Evolutionary conservation across 2,797 vertebrate genomes (phyloP), one percentile per base, ranked within the genome.

Genomic region (Falco berigora): DNA sequence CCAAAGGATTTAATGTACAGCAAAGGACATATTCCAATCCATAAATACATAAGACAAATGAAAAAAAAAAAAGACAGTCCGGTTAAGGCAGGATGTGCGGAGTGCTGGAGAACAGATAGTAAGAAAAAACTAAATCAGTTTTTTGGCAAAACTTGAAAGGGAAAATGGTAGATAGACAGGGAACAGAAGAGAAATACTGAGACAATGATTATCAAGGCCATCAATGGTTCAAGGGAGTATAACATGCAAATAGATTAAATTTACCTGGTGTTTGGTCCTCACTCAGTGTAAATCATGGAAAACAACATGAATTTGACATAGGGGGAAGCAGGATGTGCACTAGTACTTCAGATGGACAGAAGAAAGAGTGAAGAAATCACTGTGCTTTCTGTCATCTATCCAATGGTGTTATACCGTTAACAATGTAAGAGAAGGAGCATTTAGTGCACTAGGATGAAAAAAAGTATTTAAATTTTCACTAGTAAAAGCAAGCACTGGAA

Each of bases 1-100:
- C 58, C 82, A 92, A 90, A 95, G 79, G 83, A 82, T 90, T 92
- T 92, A 90, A 95, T 76, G 88, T 52, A 74, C 74, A 87, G 67
- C 56, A 95, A 87, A 93, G 81, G 88, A 93, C 47, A 32, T 66
- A 90, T 50, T 88, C 83, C 67, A 53, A 75, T 38, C 52, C 80
- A 85, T 92, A 94, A 96, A 96, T 86, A 94, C 28, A 24, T 46
- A 63, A 82, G 63, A 79, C 47, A 92, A 67, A 86, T 62, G 55
- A 55, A 76, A 94, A 68, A 40, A 40, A 80, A 80, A 76, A 52
- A 75, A 63, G 36, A 71, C 40, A 62, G 59, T n/a, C 40, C 3
- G 4, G 86, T 63, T 84, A 90, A 82, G 32, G 42, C 5, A 90
- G 77, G 59, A 62, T 49, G 63, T 27, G 10, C 44, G 62, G 38